Percentiles rank a stretch among this genome's conserved stretches.
phyloP scores from a whole-genome alignment of 2,888 invertebrate genomes.

The Synanthedon andrenaeformis region DNA sequence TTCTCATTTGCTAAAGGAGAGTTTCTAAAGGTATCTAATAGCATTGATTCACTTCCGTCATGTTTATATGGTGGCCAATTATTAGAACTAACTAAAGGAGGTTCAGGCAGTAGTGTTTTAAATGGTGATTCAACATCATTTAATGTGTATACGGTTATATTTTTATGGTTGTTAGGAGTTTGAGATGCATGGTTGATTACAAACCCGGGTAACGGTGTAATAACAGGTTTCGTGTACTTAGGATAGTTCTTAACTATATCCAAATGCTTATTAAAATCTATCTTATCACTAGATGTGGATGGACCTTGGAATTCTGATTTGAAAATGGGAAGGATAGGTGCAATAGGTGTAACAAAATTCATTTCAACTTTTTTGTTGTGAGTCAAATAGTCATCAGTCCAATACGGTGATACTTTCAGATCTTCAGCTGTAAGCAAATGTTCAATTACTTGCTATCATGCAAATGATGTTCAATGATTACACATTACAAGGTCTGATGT shows the following conservation, averaged over 20 bases:
- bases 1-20: background rate
- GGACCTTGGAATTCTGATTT: conserved; percentile 26
- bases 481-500: background rate
- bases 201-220: background rate
- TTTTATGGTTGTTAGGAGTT: conserved; percentile 15
- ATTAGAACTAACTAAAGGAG: conserved; percentile 13
- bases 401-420: conserved; percentile 26
- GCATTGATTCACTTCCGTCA: background rate
- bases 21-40: background rate
- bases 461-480: background rate
- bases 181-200: background rate
- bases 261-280: conserved; percentile 31
- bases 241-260: conserved; percentile 10
- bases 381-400: conserved; percentile 27
- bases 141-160: conserved; percentile 34
- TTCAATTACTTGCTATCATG: background rate
- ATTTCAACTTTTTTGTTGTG: conserved; percentile 17
- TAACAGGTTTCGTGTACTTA: conserved; percentile 6
- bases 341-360: conserved; percentile 42
- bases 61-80: conserved; percentile 10
- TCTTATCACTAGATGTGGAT: conserved; percentile 25
- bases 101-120: conserved; percentile 28
- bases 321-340: conserved; percentile 21
- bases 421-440: conserved; percentile 51
- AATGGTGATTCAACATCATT: conserved; percentile 27